Evolutionary conservation across 2,888 invertebrate species (phyloP).

Genomic region (Prenolepis imparis): DNA sequence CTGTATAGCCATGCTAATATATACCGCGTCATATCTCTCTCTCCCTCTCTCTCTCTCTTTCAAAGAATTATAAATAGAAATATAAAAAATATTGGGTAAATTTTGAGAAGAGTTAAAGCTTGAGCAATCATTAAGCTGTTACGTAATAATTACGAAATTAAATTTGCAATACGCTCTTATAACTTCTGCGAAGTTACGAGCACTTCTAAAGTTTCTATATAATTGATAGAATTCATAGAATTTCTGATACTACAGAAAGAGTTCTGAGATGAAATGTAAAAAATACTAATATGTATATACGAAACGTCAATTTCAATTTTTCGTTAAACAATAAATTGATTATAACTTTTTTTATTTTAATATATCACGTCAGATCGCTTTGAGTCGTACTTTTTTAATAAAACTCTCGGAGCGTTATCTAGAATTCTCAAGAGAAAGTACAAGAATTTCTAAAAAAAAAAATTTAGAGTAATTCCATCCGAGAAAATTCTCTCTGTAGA

Average conservation of each 20-base stretch:
- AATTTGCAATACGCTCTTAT: neutral
- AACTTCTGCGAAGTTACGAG: neutral
- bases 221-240: neutral
- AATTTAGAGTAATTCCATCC: neutral
- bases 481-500: slow-evolving; percentile 12
- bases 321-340: neutral
- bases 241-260: neutral
- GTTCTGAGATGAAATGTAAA: neutral
- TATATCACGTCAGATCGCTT: neutral
- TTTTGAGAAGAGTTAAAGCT: neutral
- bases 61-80: slow-evolving; percentile 6
- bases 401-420: neutral
- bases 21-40: slow-evolving; percentile 1
- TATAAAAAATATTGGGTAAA: neutral
- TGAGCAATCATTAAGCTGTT: neutral
- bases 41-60: neutral
- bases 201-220: neutral
- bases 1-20: slow-evolving; percentile 29
- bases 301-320: neutral
- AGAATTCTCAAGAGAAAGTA: neutral
- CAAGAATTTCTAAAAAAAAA: neutral
- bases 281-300: neutral
- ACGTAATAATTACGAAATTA: neutral
- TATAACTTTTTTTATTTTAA: slow-evolving; percentile 1
- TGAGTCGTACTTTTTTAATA: neutral